Evolutionary conservation across 1,140 invertebrate genomes (phyloP), one percentile per base, ranked within the genome.

Genomic region (Octopus sinensis): DNA sequence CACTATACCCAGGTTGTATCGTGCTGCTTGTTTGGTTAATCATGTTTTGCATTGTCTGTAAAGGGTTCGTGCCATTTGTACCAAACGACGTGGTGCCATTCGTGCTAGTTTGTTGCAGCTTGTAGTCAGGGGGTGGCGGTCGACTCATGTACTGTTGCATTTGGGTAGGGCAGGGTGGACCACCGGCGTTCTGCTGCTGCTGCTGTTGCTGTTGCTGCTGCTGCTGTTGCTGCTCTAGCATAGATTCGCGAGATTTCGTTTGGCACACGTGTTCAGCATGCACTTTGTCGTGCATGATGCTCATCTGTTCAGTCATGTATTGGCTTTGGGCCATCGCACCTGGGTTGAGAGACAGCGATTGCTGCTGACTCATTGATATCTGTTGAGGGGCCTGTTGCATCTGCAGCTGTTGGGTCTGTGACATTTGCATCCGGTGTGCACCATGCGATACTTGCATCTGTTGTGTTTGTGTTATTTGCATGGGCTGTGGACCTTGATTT

Each of bases 361-460:
- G 93, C 83, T 95, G 94, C 87, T 95, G 95, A 6, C 94, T 94
- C 87, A 96, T 95, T 88, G 95, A 96, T 85, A 96, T 87, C 80
- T 89, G 89, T 68, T 86, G 86, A 23, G 83, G 85, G 85, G 86
- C 83, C 87, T 95, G 95, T 82, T 92, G 93, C 82, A 96, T 94
- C 88, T 96, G 95, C 83, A 96, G 90, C 88, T 96, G 95, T 88
- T 96, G 95, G 17, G 95, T 95, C 90, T 96, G 95, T 86, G 94
- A 95, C 90, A 96, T 95, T 89, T 96, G 95, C 84, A 96, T 83
- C 56, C 88, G 85, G 62, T 89, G 88, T 52, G 86, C 81, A 23
- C 87, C 86, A 79, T 89, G 87, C 4, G 86, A 87, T 23, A 90
- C 84, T 76, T 90, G 88, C 85, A 90, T 84, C 56, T 89, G 87